A percentile compares a stretch with the other conserved stretches of the same genome.
Conservation (phyloP, 2,113 vertebrate species). For the Drymodes brunneopygia region DNA sequence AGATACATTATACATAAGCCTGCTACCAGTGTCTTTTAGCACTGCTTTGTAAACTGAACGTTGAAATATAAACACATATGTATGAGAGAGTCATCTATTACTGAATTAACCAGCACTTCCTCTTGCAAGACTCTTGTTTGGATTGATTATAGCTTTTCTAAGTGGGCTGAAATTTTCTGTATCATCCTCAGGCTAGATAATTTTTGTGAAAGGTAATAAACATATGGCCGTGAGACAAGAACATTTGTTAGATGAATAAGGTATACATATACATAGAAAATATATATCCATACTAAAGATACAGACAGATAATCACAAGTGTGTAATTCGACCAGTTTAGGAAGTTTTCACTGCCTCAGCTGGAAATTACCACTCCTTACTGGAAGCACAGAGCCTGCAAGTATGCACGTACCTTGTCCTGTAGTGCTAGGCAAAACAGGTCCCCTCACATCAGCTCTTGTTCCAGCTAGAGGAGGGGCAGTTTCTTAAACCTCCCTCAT, state of each 20-base stretch:
- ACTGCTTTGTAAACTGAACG: background rate
- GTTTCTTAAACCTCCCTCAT: background rate
- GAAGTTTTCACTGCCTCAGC: background rate
- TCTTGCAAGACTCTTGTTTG: background rate
- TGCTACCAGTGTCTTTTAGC: background rate
- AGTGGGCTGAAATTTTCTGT: background rate
- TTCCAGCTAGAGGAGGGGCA: background rate
- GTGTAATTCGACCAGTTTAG: background rate
- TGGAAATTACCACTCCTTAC: background rate
- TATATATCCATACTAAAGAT: background rate
- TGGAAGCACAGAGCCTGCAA: background rate
- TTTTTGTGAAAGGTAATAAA: background rate
- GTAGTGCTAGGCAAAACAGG: background rate
- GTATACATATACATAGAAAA: background rate
- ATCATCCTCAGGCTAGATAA: background rate
- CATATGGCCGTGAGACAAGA: background rate
- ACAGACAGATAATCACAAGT: background rate
- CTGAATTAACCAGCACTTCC: fast-evolving
- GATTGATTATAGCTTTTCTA: background rate
- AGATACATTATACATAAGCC: background rate
- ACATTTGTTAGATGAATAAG: background rate
- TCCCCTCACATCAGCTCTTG: background rate
- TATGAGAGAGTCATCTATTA: background rate
- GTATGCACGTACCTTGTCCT: background rate
- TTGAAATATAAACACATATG: background rate